These are phyloP conservation scores for Notarius quadriscutis DNA, from an alignment of 2,113 vertebrate genomes.

Conservation along the genomic window DNA sequence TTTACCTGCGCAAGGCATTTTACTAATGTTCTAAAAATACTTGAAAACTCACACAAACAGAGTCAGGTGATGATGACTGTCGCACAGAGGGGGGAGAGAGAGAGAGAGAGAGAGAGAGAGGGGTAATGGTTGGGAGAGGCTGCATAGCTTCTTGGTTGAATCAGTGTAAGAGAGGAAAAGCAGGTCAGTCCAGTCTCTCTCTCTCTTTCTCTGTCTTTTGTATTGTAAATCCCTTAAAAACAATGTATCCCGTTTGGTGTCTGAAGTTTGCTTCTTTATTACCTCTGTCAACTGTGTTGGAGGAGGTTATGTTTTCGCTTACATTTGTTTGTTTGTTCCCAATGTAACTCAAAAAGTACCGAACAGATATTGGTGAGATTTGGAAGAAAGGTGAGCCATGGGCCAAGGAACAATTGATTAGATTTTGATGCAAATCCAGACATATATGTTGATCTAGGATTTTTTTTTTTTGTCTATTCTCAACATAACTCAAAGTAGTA, in stretches of 20 bases:
- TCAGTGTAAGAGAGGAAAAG: constrained; percentile 47
- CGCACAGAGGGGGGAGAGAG: not conserved
- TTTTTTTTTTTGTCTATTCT: too few relatives aligned
- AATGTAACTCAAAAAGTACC: too few relatives aligned
- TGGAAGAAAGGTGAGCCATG: too few relatives aligned
- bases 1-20: constrained; percentile 7
- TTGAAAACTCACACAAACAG: not conserved
- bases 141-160: constrained; percentile 45
- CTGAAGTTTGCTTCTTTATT: not conserved
- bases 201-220: not conserved
- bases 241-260: too few relatives aligned
- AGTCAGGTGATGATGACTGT: constrained; percentile 34
- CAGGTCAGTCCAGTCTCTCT: constrained; percentile 63
- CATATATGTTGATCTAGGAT: too few relatives aligned
- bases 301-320: not conserved
- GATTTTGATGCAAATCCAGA: too few relatives aligned
- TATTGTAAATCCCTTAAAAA: too few relatives aligned
- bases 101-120: not conserved
- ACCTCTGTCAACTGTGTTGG: not conserved
- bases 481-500: too few relatives aligned
- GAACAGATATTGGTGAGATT: too few relatives aligned
- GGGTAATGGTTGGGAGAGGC: constrained; percentile 11
- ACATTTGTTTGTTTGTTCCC: not conserved
- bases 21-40: constrained; percentile 18
- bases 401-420: too few relatives aligned